Evolutionary conservation across 2,113 vertebrate genomes (phyloP), one percentile per base, ranked within the genome.

Genomic region (Brienomyrus longianalis): DNA sequence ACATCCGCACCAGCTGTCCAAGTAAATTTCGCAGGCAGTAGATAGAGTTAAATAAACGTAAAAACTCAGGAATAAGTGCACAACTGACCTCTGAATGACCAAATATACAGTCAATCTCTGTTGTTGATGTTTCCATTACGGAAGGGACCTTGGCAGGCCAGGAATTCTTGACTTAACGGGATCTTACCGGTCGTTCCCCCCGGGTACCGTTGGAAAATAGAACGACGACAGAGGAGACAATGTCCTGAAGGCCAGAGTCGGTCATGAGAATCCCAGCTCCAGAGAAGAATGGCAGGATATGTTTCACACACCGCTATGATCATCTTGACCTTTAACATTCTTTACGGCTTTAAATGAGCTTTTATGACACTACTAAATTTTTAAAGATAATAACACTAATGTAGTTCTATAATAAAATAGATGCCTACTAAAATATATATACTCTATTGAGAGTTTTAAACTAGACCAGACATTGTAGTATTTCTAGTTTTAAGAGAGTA

Each of bases 331-430:
- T 84, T 45, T 84, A 47, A 48, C 39, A 23, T 43, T 48, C 43
- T 84, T 45, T 47, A 48, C 48, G 23, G 23, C 45, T 21, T 84
- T 84, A 84, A 84, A 23, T 45, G 83, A 48, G 83, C 45, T n/a
- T 84, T 84, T 84, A 84, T 47, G 39, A 48, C 45, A 11, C 83
- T 84, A 84, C 45, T 84, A 84, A 84, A 84, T 84, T 48, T 45
- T 84, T 48, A n/a, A 84, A 84, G 83, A 84, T 84, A 84, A 84
- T 84, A 80, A 80, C 74, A 48, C 83, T 84, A 84, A 84, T 84
- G 83, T 84, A 48, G 83, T 47, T 84, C 43, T 84, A 48, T 84
- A 80, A 80, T 80, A 84, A 84, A 84, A 48, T 84, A 84, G 43
- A 84, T 84, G 83, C 83, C 15, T 84, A 84, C 39, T 84, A 84